Percentiles rank a stretch among this genome's conserved stretches.
phyloP scores from a whole-genome alignment of 2,113 vertebrate genomes.

The Cettia cetti region DNA sequence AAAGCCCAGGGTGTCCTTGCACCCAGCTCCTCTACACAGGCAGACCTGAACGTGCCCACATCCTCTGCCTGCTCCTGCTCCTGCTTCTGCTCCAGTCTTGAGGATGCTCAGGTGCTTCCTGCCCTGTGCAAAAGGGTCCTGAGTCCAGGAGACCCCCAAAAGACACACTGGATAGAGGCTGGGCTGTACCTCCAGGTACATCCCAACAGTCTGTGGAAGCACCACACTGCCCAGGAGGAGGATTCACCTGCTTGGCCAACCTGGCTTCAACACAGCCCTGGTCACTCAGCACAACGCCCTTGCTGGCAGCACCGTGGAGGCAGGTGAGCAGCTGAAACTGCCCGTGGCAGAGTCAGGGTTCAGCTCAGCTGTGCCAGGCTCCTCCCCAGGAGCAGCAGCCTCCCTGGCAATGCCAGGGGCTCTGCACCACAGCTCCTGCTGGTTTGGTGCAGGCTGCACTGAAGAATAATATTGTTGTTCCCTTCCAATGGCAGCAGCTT shows the following conservation, averaged over 20 bases:
- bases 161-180: rapidly evolving
- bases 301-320: not conserved
- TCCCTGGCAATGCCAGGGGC: not conserved
- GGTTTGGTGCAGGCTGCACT: not conserved
- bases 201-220: rapidly evolving
- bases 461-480: not conserved
- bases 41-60: rapidly evolving
- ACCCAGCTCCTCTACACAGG: not conserved
- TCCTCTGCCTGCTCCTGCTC: not conserved
- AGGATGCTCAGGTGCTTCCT: not conserved
- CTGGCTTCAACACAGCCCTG: not conserved
- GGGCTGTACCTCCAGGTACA: not conserved
- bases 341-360: rapidly evolving
- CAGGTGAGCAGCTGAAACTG: not conserved
- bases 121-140: not conserved
- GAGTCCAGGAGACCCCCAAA: not conserved
- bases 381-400: not conserved
- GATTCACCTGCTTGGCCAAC: not conserved
- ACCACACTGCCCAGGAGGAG: not conserved
- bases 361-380: not conserved
- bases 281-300: rapidly evolving
- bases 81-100: not conserved
- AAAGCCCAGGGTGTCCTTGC: not conserved
- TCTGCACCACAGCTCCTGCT: rapidly evolving
- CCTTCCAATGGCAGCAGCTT: constrained; percentile 13